A percentile compares a stretch with the other conserved stretches of the same genome.
Evolutionary conservation across 2,113 vertebrate species (phyloP).

Genomic region (Amblyornis subalaris): DNA sequence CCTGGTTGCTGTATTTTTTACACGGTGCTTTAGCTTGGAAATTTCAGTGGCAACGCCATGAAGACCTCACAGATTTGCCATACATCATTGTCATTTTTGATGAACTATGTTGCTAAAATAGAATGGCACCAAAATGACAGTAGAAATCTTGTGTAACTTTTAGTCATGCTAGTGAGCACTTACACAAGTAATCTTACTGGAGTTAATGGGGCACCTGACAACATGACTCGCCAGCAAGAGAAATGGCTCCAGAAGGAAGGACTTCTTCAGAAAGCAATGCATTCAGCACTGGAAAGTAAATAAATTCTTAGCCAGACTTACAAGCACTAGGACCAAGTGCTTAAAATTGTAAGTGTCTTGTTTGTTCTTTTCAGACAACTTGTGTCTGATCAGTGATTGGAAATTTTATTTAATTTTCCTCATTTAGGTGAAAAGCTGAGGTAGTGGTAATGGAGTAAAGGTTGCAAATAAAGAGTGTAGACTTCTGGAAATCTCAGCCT

Average conservation of each 20-base stretch:
- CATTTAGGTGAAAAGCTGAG: neutral
- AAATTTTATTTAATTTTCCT: neutral
- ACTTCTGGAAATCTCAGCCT: neutral
- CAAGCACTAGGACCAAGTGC: neutral
- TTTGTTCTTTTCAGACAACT: neutral
- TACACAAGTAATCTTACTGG: neutral
- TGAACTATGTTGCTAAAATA: neutral
- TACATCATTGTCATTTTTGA: neutral
- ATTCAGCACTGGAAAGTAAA: neutral
- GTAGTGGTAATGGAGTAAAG: neutral
- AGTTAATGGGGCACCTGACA: neutral
- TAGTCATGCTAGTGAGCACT: neutral
- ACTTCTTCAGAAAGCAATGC: neutral
- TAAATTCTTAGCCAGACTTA: neutral
- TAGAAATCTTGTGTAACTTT: neutral
- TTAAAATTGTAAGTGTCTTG: neutral
- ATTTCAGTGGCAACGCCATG: neutral
- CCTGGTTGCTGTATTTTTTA: neutral
- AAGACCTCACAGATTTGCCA: neutral
- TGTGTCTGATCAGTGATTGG: neutral
- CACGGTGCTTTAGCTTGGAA: neutral
- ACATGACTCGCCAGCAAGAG: neutral
- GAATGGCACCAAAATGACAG: neutral
- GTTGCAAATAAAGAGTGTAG: neutral
- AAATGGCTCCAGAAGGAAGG: neutral